Conservation (phyloP, 2,797 vertebrate species). For the Macropodus opercularis region DNA sequence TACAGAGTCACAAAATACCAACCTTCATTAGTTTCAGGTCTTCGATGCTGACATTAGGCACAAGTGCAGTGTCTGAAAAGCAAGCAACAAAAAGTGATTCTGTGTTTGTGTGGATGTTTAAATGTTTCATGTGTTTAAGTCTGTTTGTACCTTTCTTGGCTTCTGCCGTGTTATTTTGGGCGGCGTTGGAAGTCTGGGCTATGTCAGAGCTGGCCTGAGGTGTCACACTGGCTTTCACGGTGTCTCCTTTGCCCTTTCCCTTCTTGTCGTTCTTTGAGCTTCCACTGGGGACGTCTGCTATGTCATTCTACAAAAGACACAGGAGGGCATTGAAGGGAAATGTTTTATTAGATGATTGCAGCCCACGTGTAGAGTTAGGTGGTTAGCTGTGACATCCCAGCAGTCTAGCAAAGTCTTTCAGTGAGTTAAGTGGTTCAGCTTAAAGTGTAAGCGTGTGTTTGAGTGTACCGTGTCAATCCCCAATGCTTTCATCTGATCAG, state of each 20-base stretch:
- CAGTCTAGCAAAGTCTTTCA: background rate
- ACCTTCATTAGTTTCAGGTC: constrained; percentile 99
- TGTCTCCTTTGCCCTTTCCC: constrained; percentile 89
- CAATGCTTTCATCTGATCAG: constrained; percentile 98
- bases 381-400: too few species aligned
- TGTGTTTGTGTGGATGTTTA: background rate
- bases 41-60: constrained; percentile 96
- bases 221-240: constrained; percentile 89
- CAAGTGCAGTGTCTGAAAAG: constrained; percentile 81
- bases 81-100: background rate
- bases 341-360: background rate
- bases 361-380: background rate
- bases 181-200: constrained; percentile 83
- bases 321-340: background rate
- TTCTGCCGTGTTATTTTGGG: constrained; percentile 85
- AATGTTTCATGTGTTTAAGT: background rate
- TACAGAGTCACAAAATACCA: constrained; percentile 26
- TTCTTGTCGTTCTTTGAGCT: constrained; percentile 95
- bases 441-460: background rate
- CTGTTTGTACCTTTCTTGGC: constrained; percentile 86
- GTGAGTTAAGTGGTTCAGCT: background rate
- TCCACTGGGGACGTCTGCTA: constrained; percentile 96
- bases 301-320: constrained; percentile 89
- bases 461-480: constrained; percentile 94
- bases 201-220: constrained; percentile 93